Conservation (phyloP, 2,888 invertebrate species). For the Rhabditoides inermis region DNA sequence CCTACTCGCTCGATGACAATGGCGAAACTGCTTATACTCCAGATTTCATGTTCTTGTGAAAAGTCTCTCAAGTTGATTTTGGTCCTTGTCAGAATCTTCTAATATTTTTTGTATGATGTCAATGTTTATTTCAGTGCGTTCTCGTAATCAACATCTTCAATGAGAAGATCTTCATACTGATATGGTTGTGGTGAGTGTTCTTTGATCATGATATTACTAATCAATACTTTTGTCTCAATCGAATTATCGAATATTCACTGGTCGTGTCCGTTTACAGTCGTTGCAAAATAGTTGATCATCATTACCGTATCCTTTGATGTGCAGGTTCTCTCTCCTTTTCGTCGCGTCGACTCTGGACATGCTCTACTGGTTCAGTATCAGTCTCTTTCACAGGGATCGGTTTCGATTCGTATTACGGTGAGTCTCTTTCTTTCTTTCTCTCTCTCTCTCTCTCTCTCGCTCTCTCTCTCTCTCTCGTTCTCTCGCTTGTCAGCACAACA, state of each 20-base stretch:
- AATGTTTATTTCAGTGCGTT: slow-evolving; percentile 33
- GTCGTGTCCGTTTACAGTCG: no score
- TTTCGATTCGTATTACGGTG: slow-evolving; percentile 50
- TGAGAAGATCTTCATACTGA: slow-evolving; percentile 50
- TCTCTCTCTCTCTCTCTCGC: no score
- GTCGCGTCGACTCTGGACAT: slow-evolving; percentile 47
- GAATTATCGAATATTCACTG: no score
- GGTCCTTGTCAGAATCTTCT: background rate
- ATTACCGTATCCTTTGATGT: no score
- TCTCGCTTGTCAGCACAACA: no score
- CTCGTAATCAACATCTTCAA: slow-evolving; percentile 52
- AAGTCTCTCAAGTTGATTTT: background rate
- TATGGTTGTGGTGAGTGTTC: slow-evolving; percentile 43
- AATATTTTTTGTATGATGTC: background rate
- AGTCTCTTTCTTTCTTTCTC: no score
- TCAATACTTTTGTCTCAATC: background rate
- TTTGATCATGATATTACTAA: background rate
- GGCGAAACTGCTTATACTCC: no score
- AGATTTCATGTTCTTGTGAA: no score
- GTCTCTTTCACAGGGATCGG: slow-evolving; percentile 48
- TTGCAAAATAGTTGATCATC: no score
- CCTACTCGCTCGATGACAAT: no score
- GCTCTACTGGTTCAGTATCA: slow-evolving; percentile 51
- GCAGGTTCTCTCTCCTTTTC: slow-evolving; percentile 43
- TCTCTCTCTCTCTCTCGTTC: no score